These are phyloP conservation scores for Morpho deidamia DNA, from an alignment of 2,888 invertebrate genomes.

Conservation along the genomic window DNA sequence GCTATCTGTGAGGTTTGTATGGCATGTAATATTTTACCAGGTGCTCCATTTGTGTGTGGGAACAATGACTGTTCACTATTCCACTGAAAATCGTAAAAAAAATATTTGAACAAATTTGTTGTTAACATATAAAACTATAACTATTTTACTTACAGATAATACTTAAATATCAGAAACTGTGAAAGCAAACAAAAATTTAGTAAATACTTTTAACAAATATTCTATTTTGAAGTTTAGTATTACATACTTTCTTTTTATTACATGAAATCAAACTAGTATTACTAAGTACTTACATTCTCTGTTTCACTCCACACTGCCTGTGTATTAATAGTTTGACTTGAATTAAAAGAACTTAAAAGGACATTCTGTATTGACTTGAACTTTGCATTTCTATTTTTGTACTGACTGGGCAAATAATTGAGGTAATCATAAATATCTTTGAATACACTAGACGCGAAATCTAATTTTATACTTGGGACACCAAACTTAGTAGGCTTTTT, in stretches of 20 bases:
- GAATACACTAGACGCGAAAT: conserved; percentile 42
- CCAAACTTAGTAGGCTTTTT: conserved; percentile 40
- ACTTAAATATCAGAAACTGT: no score
- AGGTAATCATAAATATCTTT: conserved; percentile 61
- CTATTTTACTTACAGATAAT: no score
- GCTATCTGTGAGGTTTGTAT: conserved; percentile 82
- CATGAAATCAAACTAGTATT: no score
- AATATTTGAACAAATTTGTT: background rate
- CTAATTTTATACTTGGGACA: conserved; percentile 45
- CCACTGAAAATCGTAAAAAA: conserved; percentile 50
- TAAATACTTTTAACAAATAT: no score
- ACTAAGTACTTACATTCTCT: conserved; percentile 46
- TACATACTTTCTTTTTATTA: no score
- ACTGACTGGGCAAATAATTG: conserved; percentile 57
- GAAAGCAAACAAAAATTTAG: no score
- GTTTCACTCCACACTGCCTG: conserved; percentile 47
- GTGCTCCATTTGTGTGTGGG: conserved; percentile 67
- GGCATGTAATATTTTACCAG: conserved; percentile 81
- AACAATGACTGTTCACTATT: conserved; percentile 58
- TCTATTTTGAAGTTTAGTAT: no score
- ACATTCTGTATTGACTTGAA: conserved; percentile 44
- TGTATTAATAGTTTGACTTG: conserved; percentile 37
- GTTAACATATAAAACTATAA: background rate
- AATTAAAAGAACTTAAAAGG: conserved; percentile 57
- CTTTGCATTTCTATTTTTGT: conserved; percentile 52